Base-by-base conservation (phyloP, 2,888 invertebrate genomes). In the Nomada hirtipes region DNA sequence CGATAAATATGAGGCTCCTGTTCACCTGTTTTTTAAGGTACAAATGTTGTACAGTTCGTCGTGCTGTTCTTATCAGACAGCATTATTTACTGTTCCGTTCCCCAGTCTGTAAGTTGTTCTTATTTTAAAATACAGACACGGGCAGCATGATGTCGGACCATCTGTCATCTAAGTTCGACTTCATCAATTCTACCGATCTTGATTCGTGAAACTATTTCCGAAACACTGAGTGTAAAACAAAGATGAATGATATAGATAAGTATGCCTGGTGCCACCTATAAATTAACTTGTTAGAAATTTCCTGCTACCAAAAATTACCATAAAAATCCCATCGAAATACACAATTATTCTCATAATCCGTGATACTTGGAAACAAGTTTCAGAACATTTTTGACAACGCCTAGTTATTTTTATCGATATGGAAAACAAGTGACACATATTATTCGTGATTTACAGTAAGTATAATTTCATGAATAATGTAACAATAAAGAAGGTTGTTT, bases 1-100 rank as follows among this genome's bases (percentile, higher is more conserved):
- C 59, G 44, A 59, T 70, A 70, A 47, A 59, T 70, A 70, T 47
- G 59, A 70, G 44, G 29, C 29, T 70, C 29, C 11, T 29, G 29
- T 20, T 20, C 36, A 36, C 36, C 26, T 59, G 59, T 9, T 47
- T 9, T 20, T 15, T 20, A 47, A 50, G 47, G 29, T 50, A 60
- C 15, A 70, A 70, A 70, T 60, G 50, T 4, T 4, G 4, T 1
- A 44, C 70, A 20, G 47, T 60, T 36, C 50, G 59, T 60, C 70
- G 60, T n/a, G 59, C 15, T 15, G 0, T 3, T 20, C 20, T 70
- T 70, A 70, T 70, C 70, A n/a, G 36, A n/a, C 36, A 70, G 50
- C 29, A 70, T 60, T 50, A 70, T 60, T 59, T 47, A 2, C 4
- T 2, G 13, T n/a, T 29, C 20, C 20, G 13, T 23, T 47, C 36